Evolutionary conservation across 2,113 vertebrate species (phyloP).

Genomic region (Passer montanus): DNA sequence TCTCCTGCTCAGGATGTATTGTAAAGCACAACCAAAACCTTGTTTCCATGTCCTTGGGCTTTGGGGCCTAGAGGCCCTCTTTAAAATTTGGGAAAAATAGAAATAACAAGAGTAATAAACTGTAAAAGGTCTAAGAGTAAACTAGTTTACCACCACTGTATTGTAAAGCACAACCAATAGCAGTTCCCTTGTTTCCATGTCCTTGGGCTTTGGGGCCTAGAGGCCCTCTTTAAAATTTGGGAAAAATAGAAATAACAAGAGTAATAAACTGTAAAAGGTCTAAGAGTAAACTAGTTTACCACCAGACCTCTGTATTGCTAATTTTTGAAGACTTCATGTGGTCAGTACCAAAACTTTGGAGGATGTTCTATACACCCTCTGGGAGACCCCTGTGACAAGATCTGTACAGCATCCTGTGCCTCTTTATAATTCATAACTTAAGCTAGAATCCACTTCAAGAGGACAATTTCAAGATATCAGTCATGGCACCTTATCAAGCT

Average conservation of each 20-base stretch:
- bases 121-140: neutral
- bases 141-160: neutral
- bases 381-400: neutral
- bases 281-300: neutral
- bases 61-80: neutral
- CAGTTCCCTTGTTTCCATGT: neutral
- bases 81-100: neutral
- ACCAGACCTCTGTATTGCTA: neutral
- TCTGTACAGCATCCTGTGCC: neutral
- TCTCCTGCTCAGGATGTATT: accelerated
- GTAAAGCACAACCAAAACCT: neutral
- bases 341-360: neutral
- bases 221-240: neutral
- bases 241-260: neutral
- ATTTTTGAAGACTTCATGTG: neutral
- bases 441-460: neutral
- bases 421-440: neutral
- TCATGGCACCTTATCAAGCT: neutral
- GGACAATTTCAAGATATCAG: neutral
- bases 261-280: neutral
- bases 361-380: neutral
- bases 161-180: neutral
- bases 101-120: neutral
- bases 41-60: neutral
- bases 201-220: neutral